Evolutionary conservation across 2,797 vertebrate species (phyloP).

Genomic region (Sphenopsis melanotis): DNA sequence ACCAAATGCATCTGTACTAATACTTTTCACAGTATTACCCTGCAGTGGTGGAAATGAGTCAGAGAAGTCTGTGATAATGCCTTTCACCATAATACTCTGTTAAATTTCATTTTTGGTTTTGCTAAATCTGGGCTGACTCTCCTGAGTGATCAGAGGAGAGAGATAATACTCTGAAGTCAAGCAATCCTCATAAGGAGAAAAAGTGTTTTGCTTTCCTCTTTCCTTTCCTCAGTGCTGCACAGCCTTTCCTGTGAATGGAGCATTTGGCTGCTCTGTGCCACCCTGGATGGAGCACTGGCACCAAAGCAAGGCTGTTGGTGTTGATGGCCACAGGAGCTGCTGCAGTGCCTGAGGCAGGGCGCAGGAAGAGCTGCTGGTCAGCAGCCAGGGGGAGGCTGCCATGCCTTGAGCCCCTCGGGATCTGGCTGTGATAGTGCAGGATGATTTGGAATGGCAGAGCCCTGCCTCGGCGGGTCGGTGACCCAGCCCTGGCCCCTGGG

Average conservation of each 20-base stretch:
- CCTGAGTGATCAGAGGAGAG: not conserved
- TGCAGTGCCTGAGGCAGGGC: accelerated
- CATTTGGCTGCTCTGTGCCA: not conserved
- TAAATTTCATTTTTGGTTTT: not conserved
- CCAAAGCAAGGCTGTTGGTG: not conserved
- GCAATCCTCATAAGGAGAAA: not conserved
- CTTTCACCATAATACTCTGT: not conserved
- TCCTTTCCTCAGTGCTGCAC: not conserved
- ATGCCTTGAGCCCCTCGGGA: not conserved
- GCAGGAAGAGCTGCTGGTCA: not conserved
- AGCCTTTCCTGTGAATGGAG: not conserved
- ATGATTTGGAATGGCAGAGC: accelerated
- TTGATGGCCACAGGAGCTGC: not conserved
- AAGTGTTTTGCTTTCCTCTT: not conserved
- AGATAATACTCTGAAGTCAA: not conserved
- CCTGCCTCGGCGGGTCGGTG: accelerated
- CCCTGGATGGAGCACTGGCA: not conserved
- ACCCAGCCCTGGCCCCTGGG: not conserved
- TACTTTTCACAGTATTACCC: not conserved
- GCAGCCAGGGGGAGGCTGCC: not conserved
- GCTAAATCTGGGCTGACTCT: not conserved
- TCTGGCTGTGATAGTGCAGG: not conserved
- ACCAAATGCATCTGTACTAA: not conserved
- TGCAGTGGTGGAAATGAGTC: accelerated
- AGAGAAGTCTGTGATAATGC: not conserved